These are phyloP conservation scores for Rattus norvegicus DNA, from an alignment of 2,113 vertebrate species.

Conservation along the genomic window GRCr8 NC_086021.1:91744501-91745000, in stretches of 20 bases:
- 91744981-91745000: neutral
- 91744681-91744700: neutral
- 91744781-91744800: neutral
- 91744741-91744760: too few species aligned
- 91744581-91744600: neutral
- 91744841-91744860: neutral
- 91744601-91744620: neutral
- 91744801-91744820: accelerated
- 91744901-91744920: too few species aligned
- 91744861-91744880: neutral
- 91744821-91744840: neutral
- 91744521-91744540: neutral
- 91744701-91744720: neutral
- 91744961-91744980: too few species aligned
- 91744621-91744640: neutral
- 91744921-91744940: too few species aligned
- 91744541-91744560: too few species aligned
- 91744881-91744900: neutral
- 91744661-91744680: neutral
- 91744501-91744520: neutral
- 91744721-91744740: neutral
- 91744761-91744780: neutral
- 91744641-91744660: neutral
- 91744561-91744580: too few species aligned
- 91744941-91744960: neutral